Conservation (phyloP, 2,797 vertebrate genomes). For the Knipowitschia caucasica region DNA sequence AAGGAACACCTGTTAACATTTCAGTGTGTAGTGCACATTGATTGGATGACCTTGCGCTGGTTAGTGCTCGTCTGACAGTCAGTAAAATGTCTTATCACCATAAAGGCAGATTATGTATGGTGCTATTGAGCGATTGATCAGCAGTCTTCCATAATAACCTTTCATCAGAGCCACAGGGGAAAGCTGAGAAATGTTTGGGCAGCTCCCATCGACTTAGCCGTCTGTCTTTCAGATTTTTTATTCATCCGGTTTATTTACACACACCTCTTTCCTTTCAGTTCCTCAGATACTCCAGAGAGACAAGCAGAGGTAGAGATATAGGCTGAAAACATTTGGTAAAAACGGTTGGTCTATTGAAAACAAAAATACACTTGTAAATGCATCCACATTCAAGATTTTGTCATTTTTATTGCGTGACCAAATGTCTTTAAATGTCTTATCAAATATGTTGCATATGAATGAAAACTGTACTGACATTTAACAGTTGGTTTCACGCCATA, state of each 20-base stretch:
- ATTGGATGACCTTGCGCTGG: slow-evolving; percentile 42
- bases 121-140: slow-evolving; percentile 54
- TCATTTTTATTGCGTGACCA: too few species aligned
- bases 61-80: slow-evolving; percentile 29
- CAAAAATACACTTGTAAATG: too few species aligned
- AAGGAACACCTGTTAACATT: slow-evolving; percentile 25
- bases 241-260: slow-evolving; percentile 1
- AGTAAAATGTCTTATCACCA: slow-evolving; percentile 38
- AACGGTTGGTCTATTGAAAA: background rate
- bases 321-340: background rate
- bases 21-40: slow-evolving; percentile 31
- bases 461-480: too few species aligned
- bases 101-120: slow-evolving; percentile 35
- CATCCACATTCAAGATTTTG: too few species aligned
- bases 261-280: background rate
- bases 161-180: slow-evolving; percentile 44
- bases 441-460: too few species aligned
- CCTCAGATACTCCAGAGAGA: background rate
- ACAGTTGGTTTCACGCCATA: too few species aligned
- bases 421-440: too few species aligned
- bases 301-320: background rate
- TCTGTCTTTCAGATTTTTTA: background rate
- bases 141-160: slow-evolving; percentile 48
- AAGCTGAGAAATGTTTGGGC: slow-evolving; percentile 19
- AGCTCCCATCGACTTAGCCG: slow-evolving; percentile 11